Evolutionary conservation across 2,113 vertebrate genomes (phyloP).

Genomic region (Arizona elegans): DNA sequence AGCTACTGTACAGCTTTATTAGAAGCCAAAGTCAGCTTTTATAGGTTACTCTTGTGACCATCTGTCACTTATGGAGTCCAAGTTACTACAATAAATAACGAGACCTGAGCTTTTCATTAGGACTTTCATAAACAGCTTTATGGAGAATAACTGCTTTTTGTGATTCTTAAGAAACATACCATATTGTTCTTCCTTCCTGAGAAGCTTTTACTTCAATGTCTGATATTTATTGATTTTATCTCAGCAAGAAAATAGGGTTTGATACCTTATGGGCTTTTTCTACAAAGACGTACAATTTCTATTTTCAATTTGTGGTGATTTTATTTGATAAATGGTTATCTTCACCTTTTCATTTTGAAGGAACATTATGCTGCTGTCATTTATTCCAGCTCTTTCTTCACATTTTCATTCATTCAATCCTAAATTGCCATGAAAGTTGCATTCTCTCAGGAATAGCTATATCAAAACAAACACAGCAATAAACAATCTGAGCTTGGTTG

Average conservation of each 20-base stretch:
- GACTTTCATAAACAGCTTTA: background rate
- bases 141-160: background rate
- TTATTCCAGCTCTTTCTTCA: background rate
- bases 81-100: background rate
- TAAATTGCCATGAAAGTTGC: background rate
- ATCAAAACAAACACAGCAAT: background rate
- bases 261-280: background rate
- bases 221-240: background rate
- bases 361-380: background rate
- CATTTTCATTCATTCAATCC: background rate
- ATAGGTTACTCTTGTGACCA: background rate
- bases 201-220: background rate
- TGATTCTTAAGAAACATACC: background rate
- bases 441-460: background rate
- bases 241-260: background rate
- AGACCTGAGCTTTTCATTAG: background rate
- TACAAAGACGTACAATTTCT: background rate
- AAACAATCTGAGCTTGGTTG: background rate
- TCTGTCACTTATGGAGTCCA: constrained; percentile 15
- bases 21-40: constrained; percentile 8
- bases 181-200: background rate
- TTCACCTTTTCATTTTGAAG: background rate
- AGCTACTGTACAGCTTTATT: background rate
- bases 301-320: background rate
- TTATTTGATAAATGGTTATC: background rate